phyloP scores from a whole-genome alignment of 2,888 invertebrate species.

The Stegana nigrithorax region DNA sequence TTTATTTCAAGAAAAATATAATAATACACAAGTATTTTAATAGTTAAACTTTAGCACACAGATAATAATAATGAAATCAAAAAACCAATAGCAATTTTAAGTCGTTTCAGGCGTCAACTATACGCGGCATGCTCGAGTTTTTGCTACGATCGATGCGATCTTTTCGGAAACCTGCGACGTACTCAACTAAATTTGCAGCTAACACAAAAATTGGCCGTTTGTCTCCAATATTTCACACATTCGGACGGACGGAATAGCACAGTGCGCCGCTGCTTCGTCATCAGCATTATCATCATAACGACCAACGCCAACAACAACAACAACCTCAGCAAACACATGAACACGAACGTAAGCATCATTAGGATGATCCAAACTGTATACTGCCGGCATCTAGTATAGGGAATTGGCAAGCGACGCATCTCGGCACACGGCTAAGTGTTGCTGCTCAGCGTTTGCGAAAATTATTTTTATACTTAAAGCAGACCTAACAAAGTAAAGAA shows the following conservation, averaged over 20 bases:
- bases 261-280: background rate
- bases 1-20: too few species aligned
- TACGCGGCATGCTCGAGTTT: too few species aligned
- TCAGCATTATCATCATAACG: background rate
- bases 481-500: conserved; percentile 62
- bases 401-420: background rate
- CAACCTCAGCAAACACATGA: background rate
- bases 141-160: conserved; percentile 54
- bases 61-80: background rate
- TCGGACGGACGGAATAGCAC: conserved; percentile 16
- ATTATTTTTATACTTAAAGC: conserved; percentile 63
- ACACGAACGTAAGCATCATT: background rate
- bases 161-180: conserved; percentile 60
- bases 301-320: background rate
- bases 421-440: background rate
- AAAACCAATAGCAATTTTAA: too few species aligned
- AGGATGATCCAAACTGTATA: background rate
- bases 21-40: background rate
- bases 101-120: too few species aligned
- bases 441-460: conserved; percentile 34
- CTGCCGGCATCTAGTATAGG: background rate
- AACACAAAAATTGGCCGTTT: conserved; percentile 58
- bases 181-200: conserved; percentile 58
- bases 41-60: background rate
- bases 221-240: conserved; percentile 64